Evolutionary conservation across 2,113 vertebrate genomes (phyloP).

Genomic region (Fulmarus glacialis): DNA sequence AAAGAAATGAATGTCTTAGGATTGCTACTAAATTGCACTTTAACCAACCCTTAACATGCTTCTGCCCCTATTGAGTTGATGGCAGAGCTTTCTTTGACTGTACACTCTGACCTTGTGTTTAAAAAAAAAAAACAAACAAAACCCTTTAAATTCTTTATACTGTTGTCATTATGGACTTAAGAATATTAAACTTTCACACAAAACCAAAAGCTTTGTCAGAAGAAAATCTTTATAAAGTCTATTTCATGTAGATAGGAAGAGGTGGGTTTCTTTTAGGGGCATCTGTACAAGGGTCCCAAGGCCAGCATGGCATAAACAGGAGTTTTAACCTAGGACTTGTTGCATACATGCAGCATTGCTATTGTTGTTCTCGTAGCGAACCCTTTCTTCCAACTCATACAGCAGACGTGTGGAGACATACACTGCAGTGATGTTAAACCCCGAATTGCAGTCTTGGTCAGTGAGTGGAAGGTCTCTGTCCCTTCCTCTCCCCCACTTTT

Average conservation of each 20-base stretch:
- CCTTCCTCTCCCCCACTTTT: not conserved
- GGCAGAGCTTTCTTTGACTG: not conserved
- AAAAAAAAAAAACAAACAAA: not conserved
- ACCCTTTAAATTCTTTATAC: not conserved
- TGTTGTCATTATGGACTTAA: not conserved
- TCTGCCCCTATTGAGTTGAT: not conserved
- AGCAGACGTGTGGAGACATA: fast-evolving
- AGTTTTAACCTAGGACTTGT: not conserved
- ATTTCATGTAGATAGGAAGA: not conserved
- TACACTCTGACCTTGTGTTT: not conserved
- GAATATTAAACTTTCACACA: conserved; percentile 25
- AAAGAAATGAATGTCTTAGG: not conserved
- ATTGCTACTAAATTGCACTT: conserved; percentile 24
- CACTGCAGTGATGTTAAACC: not conserved
- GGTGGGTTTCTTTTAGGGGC: not conserved
- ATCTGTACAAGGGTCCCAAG: not conserved
- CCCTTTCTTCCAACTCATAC: not conserved
- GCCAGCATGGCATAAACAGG: not conserved
- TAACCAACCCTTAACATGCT: not conserved
- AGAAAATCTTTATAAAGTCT: not conserved
- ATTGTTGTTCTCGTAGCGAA: fast-evolving
- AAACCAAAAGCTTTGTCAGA: not conserved
- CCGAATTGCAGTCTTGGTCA: not conserved
- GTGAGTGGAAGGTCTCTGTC: not conserved
- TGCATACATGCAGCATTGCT: not conserved